Conservation (phyloP, 1,140 invertebrate species). For the Maniola jurtina region DNA sequence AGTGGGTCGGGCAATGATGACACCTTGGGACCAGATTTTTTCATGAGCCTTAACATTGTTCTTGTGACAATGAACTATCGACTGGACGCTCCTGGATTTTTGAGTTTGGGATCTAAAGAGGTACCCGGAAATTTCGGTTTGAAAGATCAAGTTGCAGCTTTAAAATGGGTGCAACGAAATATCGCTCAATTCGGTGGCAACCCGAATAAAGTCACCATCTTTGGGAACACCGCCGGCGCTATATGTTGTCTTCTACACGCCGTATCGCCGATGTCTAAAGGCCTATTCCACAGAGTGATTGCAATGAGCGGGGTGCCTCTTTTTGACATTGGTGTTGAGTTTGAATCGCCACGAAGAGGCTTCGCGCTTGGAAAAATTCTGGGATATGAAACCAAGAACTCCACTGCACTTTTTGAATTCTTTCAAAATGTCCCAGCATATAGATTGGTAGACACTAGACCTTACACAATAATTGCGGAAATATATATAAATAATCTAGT, state of each 20-base stretch:
- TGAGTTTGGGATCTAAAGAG: constrained; percentile 76
- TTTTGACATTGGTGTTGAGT: constrained; percentile 42
- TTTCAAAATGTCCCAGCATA: constrained; percentile 65
- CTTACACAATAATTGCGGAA: constrained; percentile 44
- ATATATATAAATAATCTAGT: constrained; percentile 34
- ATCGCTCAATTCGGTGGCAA: constrained; percentile 85
- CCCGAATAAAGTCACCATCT: constrained; percentile 85
- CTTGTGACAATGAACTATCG: constrained; percentile 86
- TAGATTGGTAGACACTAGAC: constrained; percentile 54
- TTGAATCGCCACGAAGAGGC: constrained; percentile 40
- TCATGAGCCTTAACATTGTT: constrained; percentile 81
- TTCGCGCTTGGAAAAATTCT: constrained; percentile 44
- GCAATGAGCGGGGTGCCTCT: constrained; percentile 50
- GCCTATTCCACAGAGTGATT: constrained; percentile 47
- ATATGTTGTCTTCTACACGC: constrained; percentile 52
- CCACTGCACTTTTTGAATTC: constrained; percentile 56
- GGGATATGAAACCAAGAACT: constrained; percentile 22
- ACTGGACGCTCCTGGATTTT: constrained; percentile 80
- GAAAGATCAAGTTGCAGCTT: constrained; percentile 60
- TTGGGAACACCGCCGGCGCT: constrained; percentile 85
- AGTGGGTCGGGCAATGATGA: constrained; percentile 51
- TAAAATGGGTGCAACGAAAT: constrained; percentile 57
- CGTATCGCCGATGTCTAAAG: constrained; percentile 70
- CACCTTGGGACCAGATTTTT: constrained; percentile 81
- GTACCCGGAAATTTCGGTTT: constrained; percentile 64